These are phyloP conservation scores for Petroica traversi DNA, from an alignment of 2,113 vertebrate species.

Conservation along the genomic window DNA sequence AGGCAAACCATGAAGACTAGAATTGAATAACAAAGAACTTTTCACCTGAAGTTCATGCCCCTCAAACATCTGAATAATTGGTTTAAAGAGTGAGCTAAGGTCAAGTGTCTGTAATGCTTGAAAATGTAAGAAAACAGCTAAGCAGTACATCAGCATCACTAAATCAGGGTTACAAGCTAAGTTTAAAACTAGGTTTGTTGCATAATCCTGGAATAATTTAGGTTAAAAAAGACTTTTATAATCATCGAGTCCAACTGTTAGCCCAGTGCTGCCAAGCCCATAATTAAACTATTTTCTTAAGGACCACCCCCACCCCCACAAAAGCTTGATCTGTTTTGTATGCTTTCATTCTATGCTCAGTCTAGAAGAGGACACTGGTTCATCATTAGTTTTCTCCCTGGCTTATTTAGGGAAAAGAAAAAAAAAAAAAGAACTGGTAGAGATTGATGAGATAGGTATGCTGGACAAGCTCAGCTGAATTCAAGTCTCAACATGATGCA, in stretches of 20 bases:
- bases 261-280: neutral
- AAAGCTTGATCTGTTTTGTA: neutral
- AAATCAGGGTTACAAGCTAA: neutral
- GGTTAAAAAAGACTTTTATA: neutral
- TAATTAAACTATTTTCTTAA: neutral
- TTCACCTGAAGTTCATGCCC: constrained; percentile 29
- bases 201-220: neutral
- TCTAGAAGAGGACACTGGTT: neutral
- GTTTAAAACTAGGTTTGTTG: neutral
- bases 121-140: constrained; percentile 55
- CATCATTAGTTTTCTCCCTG: neutral
- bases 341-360: neutral
- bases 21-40: constrained; percentile 57
- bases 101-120: constrained; percentile 43
- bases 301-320: accelerated
- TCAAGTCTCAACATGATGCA: neutral
- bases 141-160: constrained; percentile 21
- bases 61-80: constrained; percentile 59
- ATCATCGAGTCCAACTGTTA: neutral
- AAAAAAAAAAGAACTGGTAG: neutral
- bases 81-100: constrained; percentile 57
- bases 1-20: constrained; percentile 41
- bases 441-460: neutral
- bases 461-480: neutral
- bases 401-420: neutral